Evolutionary conservation across 2,113 vertebrate genomes (phyloP).

Genomic region (Myiozetetes cayanensis): DNA sequence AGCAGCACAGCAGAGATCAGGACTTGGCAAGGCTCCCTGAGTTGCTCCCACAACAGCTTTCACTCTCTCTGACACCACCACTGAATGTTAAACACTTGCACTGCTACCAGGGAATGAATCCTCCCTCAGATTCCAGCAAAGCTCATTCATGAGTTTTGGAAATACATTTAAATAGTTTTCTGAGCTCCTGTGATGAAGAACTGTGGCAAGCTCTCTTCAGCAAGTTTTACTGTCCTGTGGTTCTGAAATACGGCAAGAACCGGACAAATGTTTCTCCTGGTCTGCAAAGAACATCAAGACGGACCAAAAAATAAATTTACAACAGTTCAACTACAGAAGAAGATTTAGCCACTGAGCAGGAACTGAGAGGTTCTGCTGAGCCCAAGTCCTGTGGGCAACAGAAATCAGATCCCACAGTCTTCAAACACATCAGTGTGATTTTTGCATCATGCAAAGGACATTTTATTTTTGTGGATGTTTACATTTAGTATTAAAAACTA

Average conservation of each 20-base stretch:
- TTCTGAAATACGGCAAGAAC: neutral
- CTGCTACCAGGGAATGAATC: neutral
- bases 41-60: neutral
- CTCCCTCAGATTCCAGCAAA: neutral
- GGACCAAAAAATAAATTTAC: neutral
- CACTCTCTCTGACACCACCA: accelerated
- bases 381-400: neutral
- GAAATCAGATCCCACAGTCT: neutral
- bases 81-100: accelerated
- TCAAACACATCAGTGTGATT: neutral
- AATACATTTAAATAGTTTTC: neutral
- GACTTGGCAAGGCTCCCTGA: neutral
- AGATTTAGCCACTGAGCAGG: neutral
- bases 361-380: neutral
- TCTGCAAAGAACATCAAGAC: neutral
- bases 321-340: neutral
- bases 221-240: neutral
- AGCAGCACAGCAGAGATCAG: neutral
- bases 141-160: neutral
- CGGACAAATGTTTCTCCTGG: neutral
- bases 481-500: neutral
- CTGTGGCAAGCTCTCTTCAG: neutral
- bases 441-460: neutral
- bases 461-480: neutral
- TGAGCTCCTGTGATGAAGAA: neutral